A percentile compares a stretch with the other conserved stretches of the same genome.
phyloP scores from a whole-genome alignment of 1,140 invertebrate species.

The Drosophila quadrilineata region DNA sequence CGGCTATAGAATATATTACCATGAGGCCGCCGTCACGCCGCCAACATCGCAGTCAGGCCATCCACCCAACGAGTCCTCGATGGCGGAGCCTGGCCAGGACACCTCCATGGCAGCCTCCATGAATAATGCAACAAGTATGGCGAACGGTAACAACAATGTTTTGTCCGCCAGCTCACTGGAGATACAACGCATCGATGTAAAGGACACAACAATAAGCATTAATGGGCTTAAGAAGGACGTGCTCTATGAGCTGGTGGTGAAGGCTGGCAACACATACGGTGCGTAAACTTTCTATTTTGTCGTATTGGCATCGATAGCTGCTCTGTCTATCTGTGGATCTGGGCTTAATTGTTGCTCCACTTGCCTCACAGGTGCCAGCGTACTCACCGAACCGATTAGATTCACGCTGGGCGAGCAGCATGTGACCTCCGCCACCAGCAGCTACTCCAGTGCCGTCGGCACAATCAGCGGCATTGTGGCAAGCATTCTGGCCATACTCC shows the following conservation, averaged over 20 bases:
- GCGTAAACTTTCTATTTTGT: constrained; percentile 39
- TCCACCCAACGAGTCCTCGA: constrained; percentile 35
- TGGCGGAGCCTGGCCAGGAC: constrained; percentile 56
- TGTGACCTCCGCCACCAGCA: constrained; percentile 83
- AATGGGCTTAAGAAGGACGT: constrained; percentile 87
- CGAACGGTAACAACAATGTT: constrained; percentile 33
- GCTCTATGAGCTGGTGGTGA: constrained; percentile 90
- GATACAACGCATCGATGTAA: constrained; percentile 87
- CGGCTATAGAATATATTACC: constrained; percentile 88
- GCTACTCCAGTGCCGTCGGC: constrained; percentile 83
- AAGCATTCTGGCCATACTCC: constrained; percentile 85
- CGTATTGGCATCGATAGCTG: background rate
- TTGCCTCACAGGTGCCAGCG: constrained; percentile 85
- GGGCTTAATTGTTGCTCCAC: constrained; percentile 58
- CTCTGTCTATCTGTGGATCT: background rate
- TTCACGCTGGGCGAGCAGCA: constrained; percentile 88
- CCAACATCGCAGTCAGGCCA: constrained; percentile 40
- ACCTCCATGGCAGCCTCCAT: constrained; percentile 50
- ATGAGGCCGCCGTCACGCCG: constrained; percentile 81
- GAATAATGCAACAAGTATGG: constrained; percentile 76
- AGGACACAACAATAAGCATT: constrained; percentile 86
- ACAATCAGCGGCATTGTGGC: constrained; percentile 86
- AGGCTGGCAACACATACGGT: constrained; percentile 89
- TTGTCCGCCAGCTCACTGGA: constrained; percentile 54
- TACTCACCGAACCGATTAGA: constrained; percentile 86